Evolutionary conservation across 1,140 invertebrate species (phyloP), one percentile per base, ranked within the genome.

Genomic region (Vanessa tameamea): DNA sequence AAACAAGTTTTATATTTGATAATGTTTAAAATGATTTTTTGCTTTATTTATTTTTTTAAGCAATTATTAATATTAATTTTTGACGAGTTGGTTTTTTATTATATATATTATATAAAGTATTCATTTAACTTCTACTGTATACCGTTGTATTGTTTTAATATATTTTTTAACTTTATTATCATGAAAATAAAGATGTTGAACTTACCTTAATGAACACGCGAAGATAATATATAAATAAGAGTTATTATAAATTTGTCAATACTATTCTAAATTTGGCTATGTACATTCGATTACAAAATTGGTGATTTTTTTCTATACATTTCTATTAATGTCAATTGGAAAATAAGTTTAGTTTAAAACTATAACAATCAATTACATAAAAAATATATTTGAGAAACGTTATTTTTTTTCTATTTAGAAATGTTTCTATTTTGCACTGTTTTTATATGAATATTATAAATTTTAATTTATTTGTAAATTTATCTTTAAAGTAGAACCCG

Each of bases 401-500:
- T 9, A 11, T 0, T 43, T 43, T 20, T 43, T 43, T 43, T 43
- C 37, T 43, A 43, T 43, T 11, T 43, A 43, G 6, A 43, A 43
- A 43, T 11, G 37, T 43, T 43, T 43, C 9, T 43, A 9, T 43
- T 43, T 43, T 43, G 1, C 37, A 43, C 37, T 43, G 37, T 43
- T 43, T 43, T 43, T 43, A 5, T 43, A 43, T 5, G 3, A 43
- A 23, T 23, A 26, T 11, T 16, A 6, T 53, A 57, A 57, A 55
- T 20, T 57, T 23, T 53, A 53, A 57, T n/a, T 20, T 20, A 57
- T 0, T 23, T 16, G 1, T 7, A 57, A 23, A 57, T 3, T 12
- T 57, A 11, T 57, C n/a, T 23, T 57, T 47, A 69, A 69, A 69
- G 68, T 61, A 61, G 57, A 61, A 69, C 47, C 68, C 68, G 68